Conservation (phyloP, 92 coral and sea anemone genomes). For the Porites evermanni region DNA sequence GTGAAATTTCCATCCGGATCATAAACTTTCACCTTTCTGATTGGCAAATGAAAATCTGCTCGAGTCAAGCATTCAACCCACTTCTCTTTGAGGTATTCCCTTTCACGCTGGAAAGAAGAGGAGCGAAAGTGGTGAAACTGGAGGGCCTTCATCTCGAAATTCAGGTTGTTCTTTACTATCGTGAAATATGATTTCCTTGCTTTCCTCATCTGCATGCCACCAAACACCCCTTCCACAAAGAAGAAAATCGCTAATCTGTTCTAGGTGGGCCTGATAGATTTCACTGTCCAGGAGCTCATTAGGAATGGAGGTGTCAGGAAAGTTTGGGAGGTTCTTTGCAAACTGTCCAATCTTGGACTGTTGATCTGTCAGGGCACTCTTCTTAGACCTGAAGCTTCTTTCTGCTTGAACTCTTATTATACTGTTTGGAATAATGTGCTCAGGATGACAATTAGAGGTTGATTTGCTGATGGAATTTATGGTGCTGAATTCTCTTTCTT, state of each 20-base stretch:
- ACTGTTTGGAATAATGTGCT: constrained; percentile 28
- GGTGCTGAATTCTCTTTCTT: constrained; percentile 28
- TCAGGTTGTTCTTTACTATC: constrained; percentile 38
- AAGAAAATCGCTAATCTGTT: constrained; percentile 35
- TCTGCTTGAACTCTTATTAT: constrained; percentile 40
- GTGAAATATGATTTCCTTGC: constrained; percentile 26
- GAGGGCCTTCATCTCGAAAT: constrained; percentile 17
- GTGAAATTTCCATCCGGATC: neutral
- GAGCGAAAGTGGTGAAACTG: constrained; percentile 29
- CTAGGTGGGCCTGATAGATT: constrained; percentile 50
- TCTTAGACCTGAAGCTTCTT: constrained; percentile 7
- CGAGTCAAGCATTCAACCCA: constrained; percentile 1
- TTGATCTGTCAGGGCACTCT: constrained; percentile 18
- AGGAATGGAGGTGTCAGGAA: constrained; percentile 36
- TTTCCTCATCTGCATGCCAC: constrained; percentile 40
- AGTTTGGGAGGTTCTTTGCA: constrained; percentile 30
- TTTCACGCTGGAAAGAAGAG: neutral
- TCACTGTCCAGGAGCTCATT: constrained; percentile 8
- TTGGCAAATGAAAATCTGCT: neutral
- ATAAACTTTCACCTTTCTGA: neutral
- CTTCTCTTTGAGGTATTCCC: constrained; percentile 4
- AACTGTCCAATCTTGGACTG: neutral
- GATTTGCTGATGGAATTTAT: constrained; percentile 36
- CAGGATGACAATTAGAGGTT: constrained; percentile 40
- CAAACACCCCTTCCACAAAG: constrained; percentile 37